phyloP scores from a whole-genome alignment of 1,140 invertebrate genomes.

The Trichogramma pretiosum region DNA sequence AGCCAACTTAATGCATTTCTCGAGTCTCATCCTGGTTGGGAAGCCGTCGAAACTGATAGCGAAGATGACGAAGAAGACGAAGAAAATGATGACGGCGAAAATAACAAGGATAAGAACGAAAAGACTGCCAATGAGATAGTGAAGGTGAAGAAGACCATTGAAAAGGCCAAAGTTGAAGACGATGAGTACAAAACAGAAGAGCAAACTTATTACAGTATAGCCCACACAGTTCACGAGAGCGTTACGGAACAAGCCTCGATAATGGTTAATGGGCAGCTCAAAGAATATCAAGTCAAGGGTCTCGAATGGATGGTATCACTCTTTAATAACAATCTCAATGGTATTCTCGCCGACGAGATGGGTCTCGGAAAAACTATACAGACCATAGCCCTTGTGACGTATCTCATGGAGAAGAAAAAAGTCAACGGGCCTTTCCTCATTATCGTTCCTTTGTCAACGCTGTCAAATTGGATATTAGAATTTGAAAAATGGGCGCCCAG shows the following conservation, averaged over 20 bases:
- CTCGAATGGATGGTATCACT: conserved; percentile 97
- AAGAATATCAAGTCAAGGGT: conserved; percentile 94
- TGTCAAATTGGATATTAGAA: conserved; percentile 98
- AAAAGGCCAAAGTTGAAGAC: conserved; percentile 83
- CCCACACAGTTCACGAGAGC: conserved; percentile 87
- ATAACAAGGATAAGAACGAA: conserved; percentile 40
- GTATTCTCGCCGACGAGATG: conserved; percentile 95
- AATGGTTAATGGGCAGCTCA: conserved; percentile 86
- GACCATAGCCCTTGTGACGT: conserved; percentile 90
- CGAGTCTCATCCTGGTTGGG: conserved; percentile 80
- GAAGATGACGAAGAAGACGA: conserved; percentile 62
- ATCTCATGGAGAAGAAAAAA: conserved; percentile 98
- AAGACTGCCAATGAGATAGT: conserved; percentile 44
- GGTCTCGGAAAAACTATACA: conserved; percentile 97
- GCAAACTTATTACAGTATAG: conserved; percentile 85
- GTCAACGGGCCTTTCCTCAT: conserved; percentile 95
- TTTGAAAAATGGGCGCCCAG: conserved; percentile 99
- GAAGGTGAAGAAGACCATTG: conserved; percentile 60
- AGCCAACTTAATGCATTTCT: conserved; percentile 80
- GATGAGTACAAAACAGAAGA: conserved; percentile 87
- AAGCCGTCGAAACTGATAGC: conserved; percentile 67
- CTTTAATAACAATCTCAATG: conserved; percentile 98
- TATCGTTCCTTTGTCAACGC: conserved; percentile 93
- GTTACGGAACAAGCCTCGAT: conserved; percentile 90
- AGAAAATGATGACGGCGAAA: conserved; percentile 39